Evolutionary conservation across 2,113 vertebrate species (phyloP).

Genomic region (Sander vitreus): DNA sequence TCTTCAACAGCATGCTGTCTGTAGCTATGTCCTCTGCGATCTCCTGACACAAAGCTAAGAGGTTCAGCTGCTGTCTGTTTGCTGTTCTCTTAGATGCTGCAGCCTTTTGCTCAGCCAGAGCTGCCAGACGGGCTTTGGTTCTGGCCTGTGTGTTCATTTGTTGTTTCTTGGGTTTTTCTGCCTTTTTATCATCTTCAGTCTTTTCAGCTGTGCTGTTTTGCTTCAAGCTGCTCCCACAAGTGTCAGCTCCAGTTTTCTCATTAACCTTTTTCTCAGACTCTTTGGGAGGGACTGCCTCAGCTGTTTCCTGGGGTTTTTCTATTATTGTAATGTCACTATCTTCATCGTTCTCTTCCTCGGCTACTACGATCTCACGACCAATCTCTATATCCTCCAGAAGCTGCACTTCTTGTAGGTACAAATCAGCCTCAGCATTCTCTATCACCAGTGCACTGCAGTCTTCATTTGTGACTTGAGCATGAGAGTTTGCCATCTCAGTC

Average conservation of each 20-base stretch:
- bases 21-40: constrained; percentile 98
- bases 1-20: constrained; percentile 93
- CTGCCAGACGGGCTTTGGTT: constrained; percentile 86
- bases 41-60: constrained; percentile 96
- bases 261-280: constrained; percentile 34
- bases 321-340: constrained; percentile 63
- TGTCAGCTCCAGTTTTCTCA: constrained; percentile 34
- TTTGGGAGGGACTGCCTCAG: constrained; percentile 8
- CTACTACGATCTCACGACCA: constrained; percentile 77
- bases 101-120: constrained; percentile 83
- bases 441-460: constrained; percentile 12
- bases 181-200: constrained; percentile 43
- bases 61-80: constrained; percentile 91
- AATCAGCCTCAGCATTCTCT: constrained; percentile 26
- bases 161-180: constrained; percentile 81
- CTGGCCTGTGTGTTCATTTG: constrained; percentile 87
- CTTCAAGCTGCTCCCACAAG: constrained; percentile 26
- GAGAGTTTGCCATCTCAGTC: constrained; percentile 36
- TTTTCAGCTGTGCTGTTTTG: constrained; percentile 38
- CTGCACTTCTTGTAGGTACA: constrained; percentile 69
- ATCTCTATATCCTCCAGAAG: constrained; percentile 80
- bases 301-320: constrained; percentile 52
- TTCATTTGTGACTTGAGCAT: constrained; percentile 24
- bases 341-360: constrained; percentile 67
- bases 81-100: constrained; percentile 79